These are phyloP conservation scores for Polyploca ridens DNA, from an alignment of 2,888 invertebrate genomes.

Conservation along the genomic window DNA sequence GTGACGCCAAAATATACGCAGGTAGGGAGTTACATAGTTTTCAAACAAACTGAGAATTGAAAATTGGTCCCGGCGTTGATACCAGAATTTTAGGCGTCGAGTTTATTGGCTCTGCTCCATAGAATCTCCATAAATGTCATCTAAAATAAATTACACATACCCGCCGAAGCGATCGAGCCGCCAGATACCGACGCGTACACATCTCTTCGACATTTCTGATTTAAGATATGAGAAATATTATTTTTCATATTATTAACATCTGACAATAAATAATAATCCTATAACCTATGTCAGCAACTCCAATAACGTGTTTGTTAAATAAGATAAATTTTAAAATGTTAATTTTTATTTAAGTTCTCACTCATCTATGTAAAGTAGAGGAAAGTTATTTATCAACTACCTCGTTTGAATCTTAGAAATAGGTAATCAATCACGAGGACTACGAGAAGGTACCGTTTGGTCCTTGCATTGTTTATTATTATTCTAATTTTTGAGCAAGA, in stretches of 20 bases:
- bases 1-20: slow-evolving; percentile 23
- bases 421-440: slow-evolving; percentile 37
- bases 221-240: slow-evolving; percentile 65
- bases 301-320: slow-evolving; percentile 27
- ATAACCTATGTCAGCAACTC: slow-evolving; percentile 26
- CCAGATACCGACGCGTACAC: slow-evolving; percentile 36
- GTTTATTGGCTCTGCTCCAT: slow-evolving; percentile 66
- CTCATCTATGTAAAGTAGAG: not conserved
- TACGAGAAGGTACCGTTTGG: slow-evolving; percentile 46
- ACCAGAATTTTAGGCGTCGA: slow-evolving; percentile 39
- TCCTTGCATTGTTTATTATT: slow-evolving; percentile 62
- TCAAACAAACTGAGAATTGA: slow-evolving; percentile 45
- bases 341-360: not conserved
- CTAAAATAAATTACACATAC: slow-evolving; percentile 65
- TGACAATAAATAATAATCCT: slow-evolving; percentile 50
- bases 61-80: slow-evolving; percentile 43
- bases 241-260: slow-evolving; percentile 59
- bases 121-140: slow-evolving; percentile 76
- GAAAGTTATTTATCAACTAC: slow-evolving; percentile 18
- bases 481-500: slow-evolving; percentile 79
- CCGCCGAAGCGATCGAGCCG: slow-evolving; percentile 44
- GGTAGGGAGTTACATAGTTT: slow-evolving; percentile 20
- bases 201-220: slow-evolving; percentile 44
- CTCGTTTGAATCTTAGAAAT: slow-evolving; percentile 17
- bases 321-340: not conserved